Evolutionary conservation across 2,888 invertebrate genomes (phyloP), one percentile per base, ranked within the genome.

Genomic region (Portevinia maculata): DNA sequence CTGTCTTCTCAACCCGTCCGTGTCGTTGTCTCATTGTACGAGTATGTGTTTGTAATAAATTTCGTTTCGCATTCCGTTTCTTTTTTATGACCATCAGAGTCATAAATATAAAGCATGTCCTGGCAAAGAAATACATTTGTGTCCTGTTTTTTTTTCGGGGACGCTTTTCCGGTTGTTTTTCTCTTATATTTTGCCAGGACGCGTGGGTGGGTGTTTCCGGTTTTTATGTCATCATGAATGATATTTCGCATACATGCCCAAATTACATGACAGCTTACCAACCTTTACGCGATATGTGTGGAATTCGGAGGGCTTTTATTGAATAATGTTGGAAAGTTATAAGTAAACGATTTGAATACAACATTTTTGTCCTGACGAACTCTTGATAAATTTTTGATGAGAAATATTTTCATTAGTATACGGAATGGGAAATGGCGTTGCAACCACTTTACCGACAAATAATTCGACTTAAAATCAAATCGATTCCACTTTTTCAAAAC

Each of bases 71-170:
- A 83, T 83, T 78, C 71, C 81, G 48, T 17, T 69, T 60, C 46
- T 76, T 69, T 71, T 83, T 83, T 83, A 83, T 83, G 71, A 65
- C 81, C 71, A n/a, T n/a, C n/a, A 71, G 69, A 81, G 81, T 83
- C 76, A 83, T 83, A 83, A 83, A 83, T 83, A 78, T 55, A 83
- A 76, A 78, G 64, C 69, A 83, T 83, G 81, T 83, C 81, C 81
- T 71, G 76, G 53, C 64, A 69, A 75, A 79, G 75, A 62, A 79
- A 74, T 69, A 74, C 59, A 62, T 67, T 74, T 73, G n/a, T 78
- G 71, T 52, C 53, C 19, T 48, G 44, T 52, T 34, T 32, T 71
- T 75, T 69, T 52, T 57, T 21, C 13, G 21, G 15, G 37, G 17
- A n/a, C n/a, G 44, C 39, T 73, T 64, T 53, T 39, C 39, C 21